phyloP scores from a whole-genome alignment of 2,888 invertebrate species.

The Panzeria rudis region DNA sequence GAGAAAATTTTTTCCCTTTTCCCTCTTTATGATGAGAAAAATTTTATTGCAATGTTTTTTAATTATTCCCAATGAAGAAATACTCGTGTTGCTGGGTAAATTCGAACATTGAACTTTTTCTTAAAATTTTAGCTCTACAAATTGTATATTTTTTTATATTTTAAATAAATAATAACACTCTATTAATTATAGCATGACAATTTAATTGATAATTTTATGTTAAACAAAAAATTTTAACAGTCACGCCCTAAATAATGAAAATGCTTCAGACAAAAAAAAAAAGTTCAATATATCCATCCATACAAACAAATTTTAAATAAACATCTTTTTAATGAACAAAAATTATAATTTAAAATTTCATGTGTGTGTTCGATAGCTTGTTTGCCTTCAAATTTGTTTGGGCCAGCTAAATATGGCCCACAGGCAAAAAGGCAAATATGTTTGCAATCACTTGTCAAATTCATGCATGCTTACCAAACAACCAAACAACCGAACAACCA shows the following conservation, averaged over 20 bases:
- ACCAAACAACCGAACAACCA: not conserved
- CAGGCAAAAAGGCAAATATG: constrained; percentile 66
- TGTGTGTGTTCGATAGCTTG: constrained; percentile 6
- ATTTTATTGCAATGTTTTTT: too few relatives aligned
- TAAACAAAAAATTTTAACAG: constrained; percentile 39
- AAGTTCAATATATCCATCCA: not conserved
- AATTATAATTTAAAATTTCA: constrained; percentile 32
- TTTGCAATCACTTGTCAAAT: constrained; percentile 74
- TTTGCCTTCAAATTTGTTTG: constrained; percentile 61
- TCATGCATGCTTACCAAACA: constrained; percentile 59
- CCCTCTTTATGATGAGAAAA: too few relatives aligned
- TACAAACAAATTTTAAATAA: constrained; percentile 1
- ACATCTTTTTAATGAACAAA: constrained; percentile 28
- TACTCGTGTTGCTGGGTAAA: not conserved
- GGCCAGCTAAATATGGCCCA: constrained; percentile 58
- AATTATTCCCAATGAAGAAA: too few relatives aligned
- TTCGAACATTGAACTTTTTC: not conserved
- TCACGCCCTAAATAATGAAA: constrained; percentile 52
- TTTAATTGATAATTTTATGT: constrained; percentile 52
- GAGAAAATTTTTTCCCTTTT: too few relatives aligned
- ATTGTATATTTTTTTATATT: not conserved
- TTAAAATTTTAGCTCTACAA: not conserved
- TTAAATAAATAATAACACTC: constrained; percentile 14
- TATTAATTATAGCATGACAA: constrained; percentile 45
- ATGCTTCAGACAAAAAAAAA: constrained; percentile 7